A percentile compares a stretch with the other conserved stretches of the same genome.
Conservation (phyloP, 2,888 invertebrate species). For the Imbricaverruca yamaguchii region DNA sequence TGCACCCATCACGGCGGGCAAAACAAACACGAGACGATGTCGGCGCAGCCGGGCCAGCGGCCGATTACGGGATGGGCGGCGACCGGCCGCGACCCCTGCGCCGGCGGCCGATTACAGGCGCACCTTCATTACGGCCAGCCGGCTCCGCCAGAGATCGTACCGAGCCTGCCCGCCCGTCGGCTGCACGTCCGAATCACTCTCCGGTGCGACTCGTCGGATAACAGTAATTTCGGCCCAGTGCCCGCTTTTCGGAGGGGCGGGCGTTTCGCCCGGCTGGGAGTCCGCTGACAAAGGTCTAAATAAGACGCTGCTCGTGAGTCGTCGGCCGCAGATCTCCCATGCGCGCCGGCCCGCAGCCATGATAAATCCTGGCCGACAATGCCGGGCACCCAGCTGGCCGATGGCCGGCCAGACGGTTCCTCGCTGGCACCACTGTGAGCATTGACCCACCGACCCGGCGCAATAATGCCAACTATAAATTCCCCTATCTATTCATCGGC, state of each 20-base stretch:
- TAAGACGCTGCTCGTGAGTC: background rate
- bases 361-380: background rate
- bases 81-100: too few species aligned
- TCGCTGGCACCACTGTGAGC: background rate
- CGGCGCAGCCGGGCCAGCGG: too few species aligned
- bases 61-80: too few species aligned
- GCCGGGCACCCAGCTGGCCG: background rate
- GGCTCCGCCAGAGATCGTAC: too few species aligned
- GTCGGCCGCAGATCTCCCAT: background rate
- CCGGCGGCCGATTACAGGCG: too few species aligned
- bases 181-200: background rate
- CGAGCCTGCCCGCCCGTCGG: too few species aligned
- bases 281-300: background rate
- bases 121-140: too few species aligned
- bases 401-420: background rate
- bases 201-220: background rate
- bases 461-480: constrained; percentile 7
- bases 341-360: background rate
- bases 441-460: background rate
- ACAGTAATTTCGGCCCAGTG: background rate
- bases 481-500: constrained; percentile 11
- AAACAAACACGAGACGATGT: too few species aligned
- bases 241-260: background rate
- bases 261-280: background rate
- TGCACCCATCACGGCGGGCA: too few species aligned